phyloP scores from a whole-genome alignment of 1,140 invertebrate genomes.

The Drosophila lacteicornis region DNA sequence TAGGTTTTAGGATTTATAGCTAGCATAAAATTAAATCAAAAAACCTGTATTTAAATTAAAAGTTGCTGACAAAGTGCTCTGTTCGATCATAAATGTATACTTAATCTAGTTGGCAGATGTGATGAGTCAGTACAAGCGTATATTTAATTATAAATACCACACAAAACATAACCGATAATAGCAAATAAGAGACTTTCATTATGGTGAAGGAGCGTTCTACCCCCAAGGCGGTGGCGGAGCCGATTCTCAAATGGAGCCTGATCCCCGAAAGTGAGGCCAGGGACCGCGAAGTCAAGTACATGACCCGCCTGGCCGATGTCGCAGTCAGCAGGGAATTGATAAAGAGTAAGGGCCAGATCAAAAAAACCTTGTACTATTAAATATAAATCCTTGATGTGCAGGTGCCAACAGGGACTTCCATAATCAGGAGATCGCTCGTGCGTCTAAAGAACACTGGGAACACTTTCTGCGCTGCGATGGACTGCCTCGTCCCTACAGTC shows the following conservation, averaged over 20 bases:
- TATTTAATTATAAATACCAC: background rate
- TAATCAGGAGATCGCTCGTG: slow-evolving; percentile 13
- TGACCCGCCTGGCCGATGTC: slow-evolving; percentile 40
- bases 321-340: slow-evolving; percentile 28
- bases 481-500: slow-evolving; percentile 58
- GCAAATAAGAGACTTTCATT: background rate
- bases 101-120: slow-evolving; percentile 1
- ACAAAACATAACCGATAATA: background rate
- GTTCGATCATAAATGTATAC: no score
- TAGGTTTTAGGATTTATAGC: no score
- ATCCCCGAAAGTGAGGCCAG: slow-evolving; percentile 25
- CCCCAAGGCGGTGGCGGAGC: background rate
- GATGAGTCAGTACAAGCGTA: background rate
- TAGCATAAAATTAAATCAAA: no score
- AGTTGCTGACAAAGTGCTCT: background rate
- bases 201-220: background rate
- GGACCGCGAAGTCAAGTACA: slow-evolving; percentile 17
- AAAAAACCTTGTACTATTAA: background rate
- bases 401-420: slow-evolving; percentile 31
- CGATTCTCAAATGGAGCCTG: background rate
- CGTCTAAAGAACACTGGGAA: slow-evolving; percentile 47
- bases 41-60: background rate
- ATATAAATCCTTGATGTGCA: background rate
- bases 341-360: slow-evolving; percentile 24
- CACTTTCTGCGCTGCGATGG: slow-evolving; percentile 63